A percentile compares a stretch with the other conserved stretches of the same genome.
Evolutionary conservation across 2,888 invertebrate genomes (phyloP).

Genomic region (Latheticus oryzae): DNA sequence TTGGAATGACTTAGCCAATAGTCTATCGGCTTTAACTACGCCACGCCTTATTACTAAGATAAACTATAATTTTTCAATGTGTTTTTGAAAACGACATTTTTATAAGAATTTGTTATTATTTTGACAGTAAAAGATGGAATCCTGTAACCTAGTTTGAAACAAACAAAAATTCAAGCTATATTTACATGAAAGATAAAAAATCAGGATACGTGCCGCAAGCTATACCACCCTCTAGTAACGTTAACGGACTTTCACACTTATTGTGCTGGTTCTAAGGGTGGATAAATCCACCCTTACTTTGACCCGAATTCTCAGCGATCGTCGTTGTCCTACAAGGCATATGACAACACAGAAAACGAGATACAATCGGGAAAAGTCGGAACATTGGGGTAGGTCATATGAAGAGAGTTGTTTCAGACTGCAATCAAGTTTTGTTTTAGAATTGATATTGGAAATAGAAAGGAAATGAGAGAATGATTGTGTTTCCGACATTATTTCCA

Average conservation of each 20-base stretch:
- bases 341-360: not conserved
- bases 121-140: not conserved
- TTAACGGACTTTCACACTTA: constrained; percentile 8
- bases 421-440: constrained; percentile 24
- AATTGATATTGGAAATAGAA: constrained; percentile 1
- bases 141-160: constrained; percentile 2
- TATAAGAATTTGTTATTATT: constrained; percentile 16
- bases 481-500: constrained; percentile 12
- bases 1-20: constrained; percentile 42
- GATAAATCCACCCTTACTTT: constrained; percentile 25
- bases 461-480: constrained; percentile 19
- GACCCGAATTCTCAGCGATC: constrained; percentile 28
- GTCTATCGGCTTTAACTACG: constrained; percentile 10
- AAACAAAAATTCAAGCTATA: too few species aligned
- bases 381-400: constrained; percentile 17
- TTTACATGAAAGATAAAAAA: too few species aligned
- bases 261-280: constrained; percentile 2
- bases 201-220: too few species aligned
- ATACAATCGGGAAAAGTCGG: constrained; percentile 2
- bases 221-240: too few species aligned
- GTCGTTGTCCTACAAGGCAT: constrained; percentile 30
- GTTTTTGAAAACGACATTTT: constrained; percentile 19
- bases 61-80: constrained; percentile 25
- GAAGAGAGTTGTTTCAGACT: too few species aligned
- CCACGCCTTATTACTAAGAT: constrained; percentile 36